These are phyloP conservation scores for Coptodon rendalli DNA, from an alignment of 2,113 vertebrate species.

Conservation along the genomic window DNA sequence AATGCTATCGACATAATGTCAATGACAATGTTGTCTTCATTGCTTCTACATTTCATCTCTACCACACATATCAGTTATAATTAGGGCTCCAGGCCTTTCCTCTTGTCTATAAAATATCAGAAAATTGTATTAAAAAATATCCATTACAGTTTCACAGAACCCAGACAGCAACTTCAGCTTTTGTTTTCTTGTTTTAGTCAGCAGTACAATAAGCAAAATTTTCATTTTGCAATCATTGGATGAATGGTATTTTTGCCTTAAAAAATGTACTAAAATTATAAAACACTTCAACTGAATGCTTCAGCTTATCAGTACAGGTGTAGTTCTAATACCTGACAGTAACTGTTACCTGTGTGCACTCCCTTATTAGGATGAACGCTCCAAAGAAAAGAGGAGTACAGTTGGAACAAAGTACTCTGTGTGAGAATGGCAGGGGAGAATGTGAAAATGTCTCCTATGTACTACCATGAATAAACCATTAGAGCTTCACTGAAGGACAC, in stretches of 20 bases:
- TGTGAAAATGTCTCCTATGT: conserved; percentile 39
- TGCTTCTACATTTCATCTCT: not conserved
- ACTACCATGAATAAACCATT: conserved; percentile 56
- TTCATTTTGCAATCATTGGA: not conserved
- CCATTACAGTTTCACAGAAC: not conserved
- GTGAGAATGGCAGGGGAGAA: conserved; percentile 14
- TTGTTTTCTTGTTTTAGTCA: not conserved
- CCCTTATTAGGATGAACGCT: not conserved
- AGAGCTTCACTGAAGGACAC: conserved; percentile 54
- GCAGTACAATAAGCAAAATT: not conserved
- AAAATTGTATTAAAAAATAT: not conserved
- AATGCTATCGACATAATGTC: not conserved
- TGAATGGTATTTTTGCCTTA: not conserved
- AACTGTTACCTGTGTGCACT: not conserved
- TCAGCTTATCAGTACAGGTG: not conserved
- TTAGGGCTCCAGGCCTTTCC: not conserved
- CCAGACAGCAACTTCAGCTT: not conserved
- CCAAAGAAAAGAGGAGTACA: not conserved
- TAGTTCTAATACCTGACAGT: not conserved
- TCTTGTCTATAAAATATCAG: not conserved
- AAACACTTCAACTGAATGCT: not conserved
- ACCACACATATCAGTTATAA: not conserved
- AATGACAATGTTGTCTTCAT: not conserved
- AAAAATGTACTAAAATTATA: not conserved
- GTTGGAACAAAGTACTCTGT: not conserved